These are phyloP conservation scores for Zenarchopterus dispar DNA, from an alignment of 2,797 vertebrate species.

Conservation along the genomic window DNA sequence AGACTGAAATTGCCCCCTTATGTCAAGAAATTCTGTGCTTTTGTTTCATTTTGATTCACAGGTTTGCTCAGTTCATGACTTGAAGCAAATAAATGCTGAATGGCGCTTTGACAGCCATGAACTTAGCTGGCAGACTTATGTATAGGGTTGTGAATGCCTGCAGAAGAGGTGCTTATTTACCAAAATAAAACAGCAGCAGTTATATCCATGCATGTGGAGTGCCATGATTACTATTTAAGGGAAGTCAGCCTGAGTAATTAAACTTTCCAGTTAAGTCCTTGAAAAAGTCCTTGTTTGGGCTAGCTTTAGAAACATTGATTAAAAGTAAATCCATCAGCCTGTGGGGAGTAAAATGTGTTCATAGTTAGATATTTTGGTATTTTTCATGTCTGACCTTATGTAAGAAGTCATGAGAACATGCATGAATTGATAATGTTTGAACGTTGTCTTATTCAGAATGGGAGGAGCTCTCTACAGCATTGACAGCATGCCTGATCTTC, in stretches of 20 bases:
- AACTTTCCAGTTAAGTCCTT: conserved; percentile 37
- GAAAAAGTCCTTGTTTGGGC: conserved; percentile 27
- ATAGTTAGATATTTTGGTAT: conserved; percentile 3
- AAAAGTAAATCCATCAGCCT: conserved; percentile 11
- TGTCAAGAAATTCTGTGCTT: conserved; percentile 46
- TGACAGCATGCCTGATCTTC: conserved; percentile 98
- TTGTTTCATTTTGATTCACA: conserved; percentile 42
- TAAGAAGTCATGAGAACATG: conserved; percentile 2
- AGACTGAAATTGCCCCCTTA: conserved; percentile 37
- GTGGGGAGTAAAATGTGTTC: conserved; percentile 7
- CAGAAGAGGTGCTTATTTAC: conserved; percentile 44
- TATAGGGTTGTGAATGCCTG: conserved; percentile 50
- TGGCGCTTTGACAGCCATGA: conserved; percentile 48
- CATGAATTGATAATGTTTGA: conserved; percentile 12
- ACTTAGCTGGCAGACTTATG: conserved; percentile 56
- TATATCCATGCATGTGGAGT: conserved; percentile 27
- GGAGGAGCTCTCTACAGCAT: conserved; percentile 97
- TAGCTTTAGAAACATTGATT: conserved; percentile 19
- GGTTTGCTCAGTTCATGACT: conserved; percentile 52
- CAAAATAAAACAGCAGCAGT: conserved; percentile 48
- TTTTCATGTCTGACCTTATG: background rate
- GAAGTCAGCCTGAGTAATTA: conserved; percentile 27
- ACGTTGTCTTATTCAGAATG: conserved; percentile 82
- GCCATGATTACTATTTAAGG: conserved; percentile 39
- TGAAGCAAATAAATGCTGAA: conserved; percentile 61